These are phyloP conservation scores for Leptobrachium leishanense DNA, from an alignment of 2,113 vertebrate species.

Conservation along the genomic window DNA sequence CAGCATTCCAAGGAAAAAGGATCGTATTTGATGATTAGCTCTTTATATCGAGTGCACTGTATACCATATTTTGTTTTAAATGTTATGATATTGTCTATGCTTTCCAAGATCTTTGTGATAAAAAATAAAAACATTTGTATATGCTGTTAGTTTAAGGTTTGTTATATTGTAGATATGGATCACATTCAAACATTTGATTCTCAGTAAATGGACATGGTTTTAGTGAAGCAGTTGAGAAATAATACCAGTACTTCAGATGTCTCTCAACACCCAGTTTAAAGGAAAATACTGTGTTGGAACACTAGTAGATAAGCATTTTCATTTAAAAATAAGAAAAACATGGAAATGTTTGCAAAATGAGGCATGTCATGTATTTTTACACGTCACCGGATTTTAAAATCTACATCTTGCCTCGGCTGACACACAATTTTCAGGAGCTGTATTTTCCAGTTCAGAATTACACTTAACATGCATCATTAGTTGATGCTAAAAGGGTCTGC, in stretches of 20 bases:
- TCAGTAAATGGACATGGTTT: neutral
- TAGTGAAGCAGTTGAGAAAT: neutral
- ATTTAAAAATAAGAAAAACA: too few relatives aligned
- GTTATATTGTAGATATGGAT: neutral
- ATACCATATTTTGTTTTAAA: neutral
- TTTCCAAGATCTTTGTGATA: neutral
- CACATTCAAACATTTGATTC: neutral
- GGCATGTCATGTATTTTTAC: too few relatives aligned
- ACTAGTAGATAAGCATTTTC: too few relatives aligned
- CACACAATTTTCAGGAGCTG: too few relatives aligned
- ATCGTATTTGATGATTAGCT: conserved; percentile 85
- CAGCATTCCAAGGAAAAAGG: conserved; percentile 92
- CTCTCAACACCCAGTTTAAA: neutral
- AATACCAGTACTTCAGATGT: neutral
- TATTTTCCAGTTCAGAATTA: too few relatives aligned
- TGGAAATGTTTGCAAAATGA: too few relatives aligned
- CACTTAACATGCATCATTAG: too few relatives aligned
- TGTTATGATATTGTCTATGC: neutral
- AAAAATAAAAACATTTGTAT: neutral
- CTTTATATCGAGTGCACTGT: neutral
- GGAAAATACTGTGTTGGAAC: too few relatives aligned
- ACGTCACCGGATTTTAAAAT: too few relatives aligned
- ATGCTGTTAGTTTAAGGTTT: neutral
- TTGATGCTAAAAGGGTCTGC: too few relatives aligned
- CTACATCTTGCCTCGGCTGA: too few relatives aligned